Evolutionary conservation across 1,140 invertebrate species (phyloP), one percentile per base, ranked within the genome.

Genomic region (Trichonephila clavata): DNA sequence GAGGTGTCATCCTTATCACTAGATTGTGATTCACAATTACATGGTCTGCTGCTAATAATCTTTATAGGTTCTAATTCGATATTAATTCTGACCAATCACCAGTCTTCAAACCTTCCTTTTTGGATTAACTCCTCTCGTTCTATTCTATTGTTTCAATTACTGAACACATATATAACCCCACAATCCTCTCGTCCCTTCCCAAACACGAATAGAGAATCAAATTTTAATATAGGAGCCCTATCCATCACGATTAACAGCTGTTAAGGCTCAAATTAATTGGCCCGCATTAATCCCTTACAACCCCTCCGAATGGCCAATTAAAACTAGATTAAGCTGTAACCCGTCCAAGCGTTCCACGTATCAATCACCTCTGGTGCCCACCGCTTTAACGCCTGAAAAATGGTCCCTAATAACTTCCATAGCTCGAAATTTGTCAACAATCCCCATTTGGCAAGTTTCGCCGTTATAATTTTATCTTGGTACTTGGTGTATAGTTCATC

Each of bases 321-420:
- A 92, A 92, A 71, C 63, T 63, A 86, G 91, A 92, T 92, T 92
- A 92, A 92, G 81, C 81, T 77, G 63, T 92, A 86, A 57, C 65
- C 24, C 80, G 65, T 81, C 80, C 24, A 90, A 80, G 65, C 88
- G 21, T 59, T 50, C 61, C 20, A n/a, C 27, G 65, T 83, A 63
- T 71, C 63, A 50, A 71, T 57, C 83, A 84, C 32, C 16, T 32
- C 39, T 61, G 21, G 0, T 61, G 80, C 39, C 61, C 50, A 14
- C 81, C 81, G 50, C 63, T 57, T 39, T 32, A n/a, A 50, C 18
- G 68, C 20, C 24, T 92, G 91, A 92, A 92, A 92, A 92, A 92
- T 92, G 83, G 81, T 65, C n/a, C 77, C 89, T 90, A 83, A 83
- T 77, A 77, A 77, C 71, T 77, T 77, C 27, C 27, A 77, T 83